Evolutionary conservation across 2,797 vertebrate species (phyloP).

Genomic region (Acipenser oxyrinchus): DNA sequence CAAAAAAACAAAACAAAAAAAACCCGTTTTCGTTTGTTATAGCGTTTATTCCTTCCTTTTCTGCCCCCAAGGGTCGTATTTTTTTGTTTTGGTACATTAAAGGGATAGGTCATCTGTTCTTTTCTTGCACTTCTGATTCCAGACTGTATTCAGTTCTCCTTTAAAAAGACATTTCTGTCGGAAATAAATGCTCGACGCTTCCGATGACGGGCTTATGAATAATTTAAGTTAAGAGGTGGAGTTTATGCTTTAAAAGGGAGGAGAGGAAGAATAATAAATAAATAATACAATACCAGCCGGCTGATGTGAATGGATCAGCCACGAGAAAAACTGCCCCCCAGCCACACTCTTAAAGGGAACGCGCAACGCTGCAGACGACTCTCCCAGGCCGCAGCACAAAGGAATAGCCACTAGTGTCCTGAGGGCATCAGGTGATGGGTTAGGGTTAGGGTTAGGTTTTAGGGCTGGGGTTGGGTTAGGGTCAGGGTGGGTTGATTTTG

Average conservation of each 20-base stretch:
- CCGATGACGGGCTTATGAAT: slow-evolving; percentile 16
- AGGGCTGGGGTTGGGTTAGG: too few relatives aligned
- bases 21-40: neutral
- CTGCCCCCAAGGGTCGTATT: slow-evolving; percentile 8
- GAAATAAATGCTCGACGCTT: slow-evolving; percentile 24
- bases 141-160: slow-evolving; percentile 15
- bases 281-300: neutral
- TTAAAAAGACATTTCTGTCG: slow-evolving; percentile 26
- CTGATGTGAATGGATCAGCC: too few relatives aligned
- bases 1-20: neutral
- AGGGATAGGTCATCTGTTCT: slow-evolving; percentile 6
- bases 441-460: too few relatives aligned
- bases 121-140: slow-evolving; percentile 14
- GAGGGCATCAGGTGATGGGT: too few relatives aligned
- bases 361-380: too few relatives aligned
- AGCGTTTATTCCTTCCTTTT: neutral
- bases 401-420: too few relatives aligned
- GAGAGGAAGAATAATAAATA: slow-evolving; percentile 5
- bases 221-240: slow-evolving; percentile 19
- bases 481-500: too few relatives aligned
- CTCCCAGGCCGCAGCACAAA: too few relatives aligned
- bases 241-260: slow-evolving; percentile 16
- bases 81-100: neutral
- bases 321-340: too few relatives aligned
- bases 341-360: too few relatives aligned